Conservation (phyloP, 30 jellyfish, hydroid and myxozoan species). For the Hydractinia symbiolongicarpus region DNA sequence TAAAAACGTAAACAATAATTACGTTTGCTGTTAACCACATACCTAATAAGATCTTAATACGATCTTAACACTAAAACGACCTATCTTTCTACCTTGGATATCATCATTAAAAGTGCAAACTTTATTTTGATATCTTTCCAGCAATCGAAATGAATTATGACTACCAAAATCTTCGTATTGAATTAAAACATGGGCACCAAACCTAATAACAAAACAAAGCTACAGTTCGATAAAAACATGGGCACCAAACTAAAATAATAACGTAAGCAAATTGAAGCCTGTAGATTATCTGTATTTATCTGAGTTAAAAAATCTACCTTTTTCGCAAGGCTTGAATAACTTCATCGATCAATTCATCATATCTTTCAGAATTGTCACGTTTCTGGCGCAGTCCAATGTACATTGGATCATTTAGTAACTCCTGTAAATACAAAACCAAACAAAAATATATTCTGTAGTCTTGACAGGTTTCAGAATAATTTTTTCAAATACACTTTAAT, state of each 20-base stretch:
- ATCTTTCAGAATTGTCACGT: conserved; percentile 66
- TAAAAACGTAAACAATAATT: neutral
- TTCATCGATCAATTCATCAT: conserved; percentile 80
- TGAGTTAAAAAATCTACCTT: conserved; percentile 34
- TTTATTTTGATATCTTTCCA: conserved; percentile 63
- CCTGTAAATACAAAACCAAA: conserved; percentile 23
- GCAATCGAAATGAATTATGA: conserved; percentile 76
- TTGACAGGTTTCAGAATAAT: too few relatives aligned
- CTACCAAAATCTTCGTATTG: conserved; percentile 95
- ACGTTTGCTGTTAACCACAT: too few relatives aligned
- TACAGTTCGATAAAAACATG: neutral
- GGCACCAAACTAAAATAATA: too few relatives aligned
- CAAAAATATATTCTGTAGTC: neutral
- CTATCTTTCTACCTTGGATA: conserved; percentile 59
- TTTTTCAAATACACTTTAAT: too few relatives aligned
- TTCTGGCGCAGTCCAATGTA: conserved; percentile 82
- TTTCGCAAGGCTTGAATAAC: conserved; percentile 70
- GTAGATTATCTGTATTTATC: too few relatives aligned
- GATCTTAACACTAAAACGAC: too few relatives aligned
- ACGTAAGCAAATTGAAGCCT: too few relatives aligned
- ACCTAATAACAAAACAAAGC: conserved; percentile 31
- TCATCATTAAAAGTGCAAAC: conserved; percentile 89
- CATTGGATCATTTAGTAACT: conserved; percentile 77
- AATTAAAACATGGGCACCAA: conserved; percentile 66
- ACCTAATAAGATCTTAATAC: too few relatives aligned